Evolutionary conservation across 1,140 invertebrate genomes (phyloP).

Genomic region (Conopomorpha cramerella): DNA sequence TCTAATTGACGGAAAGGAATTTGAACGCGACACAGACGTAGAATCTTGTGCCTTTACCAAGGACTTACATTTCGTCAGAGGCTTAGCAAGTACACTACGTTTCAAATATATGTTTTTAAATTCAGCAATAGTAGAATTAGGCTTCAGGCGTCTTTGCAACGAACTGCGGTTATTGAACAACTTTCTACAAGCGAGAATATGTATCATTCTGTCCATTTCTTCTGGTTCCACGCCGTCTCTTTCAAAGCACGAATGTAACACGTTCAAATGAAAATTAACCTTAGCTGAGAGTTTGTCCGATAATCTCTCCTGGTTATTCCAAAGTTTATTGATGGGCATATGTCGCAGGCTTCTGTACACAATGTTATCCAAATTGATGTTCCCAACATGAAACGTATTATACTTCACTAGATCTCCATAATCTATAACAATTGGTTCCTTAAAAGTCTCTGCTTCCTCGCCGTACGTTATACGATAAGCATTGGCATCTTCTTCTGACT

Average conservation of each 20-base stretch:
- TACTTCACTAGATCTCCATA: conserved; percentile 32
- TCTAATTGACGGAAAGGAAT: conserved; percentile 19
- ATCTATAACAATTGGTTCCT: conserved; percentile 32
- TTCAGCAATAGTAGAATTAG: conserved; percentile 21
- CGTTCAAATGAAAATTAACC: conserved; percentile 38
- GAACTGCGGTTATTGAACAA: conserved; percentile 44
- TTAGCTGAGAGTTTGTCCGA: conserved; percentile 26
- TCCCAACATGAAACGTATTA: conserved; percentile 34
- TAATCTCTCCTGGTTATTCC: conserved; percentile 16
- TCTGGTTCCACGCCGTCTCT: conserved; percentile 33
- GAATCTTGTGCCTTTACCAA: conserved; percentile 12
- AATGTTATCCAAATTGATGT: conserved; percentile 33
- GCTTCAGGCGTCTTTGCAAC: conserved; percentile 22
- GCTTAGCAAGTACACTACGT: conserved; percentile 34
- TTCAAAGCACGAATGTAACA: conserved; percentile 35
- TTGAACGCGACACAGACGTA: too few species aligned
- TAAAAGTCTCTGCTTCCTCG: conserved; percentile 30
- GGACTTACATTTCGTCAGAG: conserved; percentile 17
- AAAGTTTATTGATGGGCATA: conserved; percentile 34
- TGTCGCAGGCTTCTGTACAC: conserved; percentile 21
- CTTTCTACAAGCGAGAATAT: conserved; percentile 40
- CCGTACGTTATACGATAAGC: conserved; percentile 32
- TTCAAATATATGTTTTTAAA: conserved; percentile 44
- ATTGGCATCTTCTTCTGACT: conserved; percentile 22
- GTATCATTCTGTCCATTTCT: conserved; percentile 29